These are phyloP conservation scores for Mirza zaza DNA, from an alignment of 2,113 vertebrate genomes.

Conservation along the genomic window DNA sequence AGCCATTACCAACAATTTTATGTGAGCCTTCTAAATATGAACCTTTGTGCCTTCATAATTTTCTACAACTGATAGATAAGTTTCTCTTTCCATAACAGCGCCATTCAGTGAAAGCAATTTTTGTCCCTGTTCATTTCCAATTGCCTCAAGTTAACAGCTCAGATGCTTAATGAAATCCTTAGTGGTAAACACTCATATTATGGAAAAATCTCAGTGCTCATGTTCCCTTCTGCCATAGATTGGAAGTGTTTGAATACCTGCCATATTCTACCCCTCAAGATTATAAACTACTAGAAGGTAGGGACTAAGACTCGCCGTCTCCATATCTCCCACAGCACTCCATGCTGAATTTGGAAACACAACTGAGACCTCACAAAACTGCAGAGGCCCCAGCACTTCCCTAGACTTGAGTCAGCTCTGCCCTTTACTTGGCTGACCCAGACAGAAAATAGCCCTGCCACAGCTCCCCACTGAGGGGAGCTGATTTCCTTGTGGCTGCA, in stretches of 20 bases:
- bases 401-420: neutral
- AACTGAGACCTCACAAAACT: neutral
- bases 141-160: slow-evolving; percentile 34
- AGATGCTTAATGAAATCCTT: slow-evolving; percentile 27
- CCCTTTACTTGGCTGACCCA: neutral
- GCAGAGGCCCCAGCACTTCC: neutral
- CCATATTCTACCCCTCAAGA: neutral
- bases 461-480: neutral
- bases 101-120: slow-evolving; percentile 40
- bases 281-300: neutral
- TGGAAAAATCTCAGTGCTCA: neutral
- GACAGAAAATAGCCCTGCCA: neutral
- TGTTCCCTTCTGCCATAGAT: neutral
- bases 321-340: neutral
- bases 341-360: slow-evolving; percentile 21
- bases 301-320: neutral
- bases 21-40: slow-evolving; percentile 31
- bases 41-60: slow-evolving; percentile 39
- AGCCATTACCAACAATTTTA: slow-evolving; percentile 24
- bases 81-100: slow-evolving; percentile 21
- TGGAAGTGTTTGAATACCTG: slow-evolving; percentile 18
- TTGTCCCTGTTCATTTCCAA: slow-evolving; percentile 38
- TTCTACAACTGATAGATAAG: slow-evolving; percentile 47
- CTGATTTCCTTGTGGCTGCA: neutral
- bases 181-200: slow-evolving; percentile 8